phyloP scores from a whole-genome alignment of 2,113 vertebrate genomes.

The Salvelinus fontinalis region DNA sequence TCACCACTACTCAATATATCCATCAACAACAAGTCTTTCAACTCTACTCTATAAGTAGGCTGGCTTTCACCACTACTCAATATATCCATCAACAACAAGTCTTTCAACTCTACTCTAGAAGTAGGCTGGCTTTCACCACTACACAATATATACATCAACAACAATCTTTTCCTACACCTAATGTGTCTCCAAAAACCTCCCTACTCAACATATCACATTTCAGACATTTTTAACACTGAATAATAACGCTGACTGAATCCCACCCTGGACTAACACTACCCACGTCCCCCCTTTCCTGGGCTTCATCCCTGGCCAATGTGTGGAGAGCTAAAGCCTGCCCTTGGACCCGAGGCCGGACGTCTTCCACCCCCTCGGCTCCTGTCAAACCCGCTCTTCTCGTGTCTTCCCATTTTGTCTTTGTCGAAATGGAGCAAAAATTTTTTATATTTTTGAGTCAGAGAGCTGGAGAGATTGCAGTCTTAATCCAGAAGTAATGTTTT shows the following conservation, averaged over 20 bases:
- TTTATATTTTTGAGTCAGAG: constrained; percentile 27
- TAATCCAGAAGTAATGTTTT: constrained; percentile 49
- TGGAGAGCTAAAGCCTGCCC: constrained; percentile 36
- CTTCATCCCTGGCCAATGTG: constrained; percentile 25
- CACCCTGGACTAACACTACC: not conserved
- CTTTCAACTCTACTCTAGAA: no score
- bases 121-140: no score
- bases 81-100: no score
- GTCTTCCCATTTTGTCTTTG: constrained; percentile 49
- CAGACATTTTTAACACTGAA: no score
- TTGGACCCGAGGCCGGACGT: constrained; percentile 21
- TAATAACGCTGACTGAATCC: no score
- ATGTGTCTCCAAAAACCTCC: not conserved
- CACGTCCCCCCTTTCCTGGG: not conserved
- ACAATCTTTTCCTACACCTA: not conserved
- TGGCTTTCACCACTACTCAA: no score
- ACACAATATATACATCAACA: no score
- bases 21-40: not conserved
- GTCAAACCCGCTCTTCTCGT: constrained; percentile 57
- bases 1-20: no score
- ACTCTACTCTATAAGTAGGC: no score
- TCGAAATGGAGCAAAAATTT: constrained; percentile 39
- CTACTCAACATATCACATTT: not conserved
- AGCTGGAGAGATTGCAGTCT: constrained; percentile 7
- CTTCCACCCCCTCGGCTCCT: constrained; percentile 23